Evolutionary conservation across 2,888 invertebrate species (phyloP).

Genomic region (Himalopsyche japonica): DNA sequence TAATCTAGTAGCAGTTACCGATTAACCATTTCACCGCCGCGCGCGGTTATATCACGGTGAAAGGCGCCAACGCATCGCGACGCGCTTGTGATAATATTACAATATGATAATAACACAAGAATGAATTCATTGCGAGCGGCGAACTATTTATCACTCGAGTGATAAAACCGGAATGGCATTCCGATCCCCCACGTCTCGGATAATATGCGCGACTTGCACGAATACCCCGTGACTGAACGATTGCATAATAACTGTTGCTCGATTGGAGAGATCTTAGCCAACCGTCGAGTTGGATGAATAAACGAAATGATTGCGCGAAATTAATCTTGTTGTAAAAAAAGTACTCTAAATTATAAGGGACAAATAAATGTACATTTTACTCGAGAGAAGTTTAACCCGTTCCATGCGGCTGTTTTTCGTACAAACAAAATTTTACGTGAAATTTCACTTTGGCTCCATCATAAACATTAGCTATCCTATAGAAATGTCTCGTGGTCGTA

Average conservation of each 20-base stretch:
- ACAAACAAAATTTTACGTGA: too few relatives aligned
- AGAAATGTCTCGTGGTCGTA: too few relatives aligned
- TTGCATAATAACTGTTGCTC: neutral
- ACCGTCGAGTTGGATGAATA: neutral
- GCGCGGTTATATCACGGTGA: neutral
- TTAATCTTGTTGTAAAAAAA: neutral
- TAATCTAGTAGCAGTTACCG: neutral
- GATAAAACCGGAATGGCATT: neutral
- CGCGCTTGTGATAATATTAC: neutral
- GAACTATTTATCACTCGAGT: neutral
- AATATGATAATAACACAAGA: neutral
- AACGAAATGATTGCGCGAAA: neutral
- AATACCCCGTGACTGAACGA: neutral
- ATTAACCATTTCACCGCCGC: neutral
- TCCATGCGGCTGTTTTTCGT: too few relatives aligned
- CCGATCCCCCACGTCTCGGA: neutral
- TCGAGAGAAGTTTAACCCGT: too few relatives aligned
- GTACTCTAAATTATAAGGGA: too few relatives aligned
- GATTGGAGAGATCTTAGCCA: neutral
- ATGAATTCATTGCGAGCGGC: neutral
- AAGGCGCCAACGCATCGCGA: neutral
- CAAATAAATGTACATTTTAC: too few relatives aligned
- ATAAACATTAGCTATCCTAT: too few relatives aligned
- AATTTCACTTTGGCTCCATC: too few relatives aligned
- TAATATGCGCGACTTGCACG: neutral